Conservation (phyloP, 2,888 invertebrate genomes). For the Tipula lateralis region DNA sequence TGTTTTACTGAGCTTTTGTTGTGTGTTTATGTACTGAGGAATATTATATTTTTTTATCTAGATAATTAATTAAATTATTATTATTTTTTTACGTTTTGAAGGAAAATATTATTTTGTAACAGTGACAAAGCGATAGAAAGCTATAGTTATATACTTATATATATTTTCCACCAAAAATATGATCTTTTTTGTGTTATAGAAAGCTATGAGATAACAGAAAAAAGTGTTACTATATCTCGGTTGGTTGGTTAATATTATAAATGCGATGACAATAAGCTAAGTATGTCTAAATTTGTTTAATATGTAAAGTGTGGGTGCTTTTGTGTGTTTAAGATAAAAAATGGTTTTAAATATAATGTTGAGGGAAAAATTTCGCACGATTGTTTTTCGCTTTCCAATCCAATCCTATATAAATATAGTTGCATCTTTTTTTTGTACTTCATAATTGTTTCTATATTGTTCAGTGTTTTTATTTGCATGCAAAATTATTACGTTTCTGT, state of each 20-base stretch:
- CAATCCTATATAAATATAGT: background rate
- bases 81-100: background rate
- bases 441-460: background rate
- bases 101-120: background rate
- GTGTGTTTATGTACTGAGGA: background rate
- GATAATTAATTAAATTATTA: constrained; percentile 9
- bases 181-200: background rate
- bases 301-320: background rate
- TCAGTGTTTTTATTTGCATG: background rate
- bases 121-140: constrained; percentile 6
- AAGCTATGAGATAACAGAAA: background rate
- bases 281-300: background rate
- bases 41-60: background rate
- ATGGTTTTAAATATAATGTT: background rate
- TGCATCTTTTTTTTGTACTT: background rate
- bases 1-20: background rate
- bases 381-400: background rate
- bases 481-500: background rate
- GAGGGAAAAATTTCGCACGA: background rate
- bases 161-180: background rate
- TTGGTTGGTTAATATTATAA: constrained; percentile 6
- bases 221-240: constrained; percentile 9
- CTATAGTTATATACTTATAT: background rate
- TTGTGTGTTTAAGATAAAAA: background rate
- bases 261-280: background rate